phyloP scores from a whole-genome alignment of 2,113 vertebrate species.

The Malaclemys terrapin region DNA sequence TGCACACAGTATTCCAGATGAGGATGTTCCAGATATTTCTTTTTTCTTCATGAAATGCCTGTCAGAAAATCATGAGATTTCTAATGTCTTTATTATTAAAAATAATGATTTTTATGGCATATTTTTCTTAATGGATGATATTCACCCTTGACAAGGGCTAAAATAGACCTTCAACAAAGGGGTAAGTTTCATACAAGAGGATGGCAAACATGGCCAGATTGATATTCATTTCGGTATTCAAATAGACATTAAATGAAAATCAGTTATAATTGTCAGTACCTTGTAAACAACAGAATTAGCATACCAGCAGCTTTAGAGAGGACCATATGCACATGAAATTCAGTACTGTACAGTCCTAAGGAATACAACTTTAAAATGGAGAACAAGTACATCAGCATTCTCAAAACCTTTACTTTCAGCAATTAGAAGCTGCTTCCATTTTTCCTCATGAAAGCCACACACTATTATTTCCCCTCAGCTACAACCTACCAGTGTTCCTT shows the following conservation, averaged over 20 bases:
- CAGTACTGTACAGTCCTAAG: slow-evolving; percentile 18
- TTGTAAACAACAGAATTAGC: fast-evolving
- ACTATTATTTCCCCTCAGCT: background rate
- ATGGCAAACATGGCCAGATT: slow-evolving; percentile 38
- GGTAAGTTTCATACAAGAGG: slow-evolving; percentile 38
- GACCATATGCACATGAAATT: background rate
- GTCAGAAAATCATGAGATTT: slow-evolving; percentile 64
- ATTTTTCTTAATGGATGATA: slow-evolving; percentile 63
- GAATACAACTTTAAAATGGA: slow-evolving; percentile 12
- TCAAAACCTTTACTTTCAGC: fast-evolving
- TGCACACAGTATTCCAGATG: too few species aligned
- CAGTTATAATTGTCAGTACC: background rate
- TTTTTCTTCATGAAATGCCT: slow-evolving; percentile 62
- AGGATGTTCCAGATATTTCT: background rate
- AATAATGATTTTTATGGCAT: slow-evolving; percentile 52
- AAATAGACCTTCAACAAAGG: slow-evolving; percentile 35
- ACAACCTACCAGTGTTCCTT: background rate
- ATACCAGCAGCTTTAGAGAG: background rate
- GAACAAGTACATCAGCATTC: background rate
- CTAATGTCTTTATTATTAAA: slow-evolving; percentile 60
- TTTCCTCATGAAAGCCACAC: background rate
- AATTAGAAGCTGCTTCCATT: background rate
- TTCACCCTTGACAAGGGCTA: slow-evolving; percentile 38
- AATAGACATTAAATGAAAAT: slow-evolving; percentile 43
- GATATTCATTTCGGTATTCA: slow-evolving; percentile 26